Evolutionary conservation across 2,797 vertebrate genomes (phyloP), one percentile per base, ranked within the genome.

Genomic region (Sibirionetta formosa): DNA sequence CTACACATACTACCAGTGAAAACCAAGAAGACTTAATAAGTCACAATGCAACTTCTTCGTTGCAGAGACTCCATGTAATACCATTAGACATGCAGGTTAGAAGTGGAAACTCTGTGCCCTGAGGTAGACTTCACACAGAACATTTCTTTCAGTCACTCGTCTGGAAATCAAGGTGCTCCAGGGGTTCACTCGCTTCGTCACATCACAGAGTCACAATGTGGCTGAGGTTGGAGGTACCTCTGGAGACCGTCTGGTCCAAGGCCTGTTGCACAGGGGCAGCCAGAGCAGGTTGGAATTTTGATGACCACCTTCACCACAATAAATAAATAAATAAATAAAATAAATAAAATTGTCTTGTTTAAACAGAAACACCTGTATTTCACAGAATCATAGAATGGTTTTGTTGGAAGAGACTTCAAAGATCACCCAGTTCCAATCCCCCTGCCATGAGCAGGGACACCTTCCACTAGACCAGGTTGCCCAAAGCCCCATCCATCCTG

Each of bases 41-140:
- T 50, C 61, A 36, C 40, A 35, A 4, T 10, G 33, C 6, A 40
- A 44, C 22, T 24, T 15, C 17, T 50, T 71, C n/a, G 2, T 5
- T 48, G 33, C 29, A 61, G 53, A 60, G 6, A 16, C 40, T 23
- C 9, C 22, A 7, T 36, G 48, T 26, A 63, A 68, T 65, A 19
- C 16, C 35, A 14, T 42, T n/a, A 57, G 31, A 27, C 4, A 2
- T 0, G 18, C 10, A 75, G 29, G 2, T 4, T 18, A 58, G n/a
- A 40, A 14, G n/a, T 9, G 4, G 11, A 57, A 57, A 51, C 4
- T 3, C 9, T 24, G 3, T 8, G 6, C 2, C 19, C 38, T 27
- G 23, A 20, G 35, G 40, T 4, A 57, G 33, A 20, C 8, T 19
- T 38, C 26, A 13, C 36, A 72, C 3, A 48, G 7, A 71, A 27